Percentiles rank a stretch among this genome's conserved stretches.
Evolutionary conservation across 1,140 invertebrate genomes (phyloP).

Genomic region (Acromyrmex echinatior): DNA sequence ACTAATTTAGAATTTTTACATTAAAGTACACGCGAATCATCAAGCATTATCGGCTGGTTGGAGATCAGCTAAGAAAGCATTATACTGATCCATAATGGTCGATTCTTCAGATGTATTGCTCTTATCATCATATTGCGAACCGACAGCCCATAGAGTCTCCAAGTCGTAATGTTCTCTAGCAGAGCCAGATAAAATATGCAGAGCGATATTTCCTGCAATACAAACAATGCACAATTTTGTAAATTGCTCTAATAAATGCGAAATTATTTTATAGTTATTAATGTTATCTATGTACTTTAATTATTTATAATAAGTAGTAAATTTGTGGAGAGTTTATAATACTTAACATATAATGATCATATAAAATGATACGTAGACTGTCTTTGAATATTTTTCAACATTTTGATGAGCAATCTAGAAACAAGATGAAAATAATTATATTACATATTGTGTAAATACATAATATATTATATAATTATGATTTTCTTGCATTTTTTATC

Average conservation of each 20-base stretch:
- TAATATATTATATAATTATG: too few relatives aligned
- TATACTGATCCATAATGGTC: conserved; percentile 89
- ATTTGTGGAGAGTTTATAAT: background rate
- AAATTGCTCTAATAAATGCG: background rate
- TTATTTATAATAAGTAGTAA: background rate
- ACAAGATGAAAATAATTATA: too few relatives aligned
- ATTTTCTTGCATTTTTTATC: too few relatives aligned
- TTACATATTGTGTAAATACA: too few relatives aligned
- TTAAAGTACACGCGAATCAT: background rate
- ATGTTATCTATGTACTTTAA: background rate
- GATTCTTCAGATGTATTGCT: conserved; percentile 88
- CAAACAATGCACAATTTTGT: conserved; percentile 61
- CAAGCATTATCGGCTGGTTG: conserved; percentile 85
- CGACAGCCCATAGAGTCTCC: conserved; percentile 96
- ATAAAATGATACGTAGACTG: too few relatives aligned
- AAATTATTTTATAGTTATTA: background rate
- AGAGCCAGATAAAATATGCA: conserved; percentile 94
- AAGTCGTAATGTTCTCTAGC: conserved; percentile 93
- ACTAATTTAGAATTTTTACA: conserved; percentile 3
- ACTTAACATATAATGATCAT: background rate
- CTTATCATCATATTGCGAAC: conserved; percentile 92
- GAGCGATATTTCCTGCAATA: conserved; percentile 93
- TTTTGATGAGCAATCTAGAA: too few relatives aligned
- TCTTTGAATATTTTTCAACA: too few relatives aligned
- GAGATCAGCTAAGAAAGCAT: conserved; percentile 88